Evolutionary conservation across 2,888 invertebrate species (phyloP), one percentile per base, ranked within the genome.

Genomic region (Druceiella hillmani): DNA sequence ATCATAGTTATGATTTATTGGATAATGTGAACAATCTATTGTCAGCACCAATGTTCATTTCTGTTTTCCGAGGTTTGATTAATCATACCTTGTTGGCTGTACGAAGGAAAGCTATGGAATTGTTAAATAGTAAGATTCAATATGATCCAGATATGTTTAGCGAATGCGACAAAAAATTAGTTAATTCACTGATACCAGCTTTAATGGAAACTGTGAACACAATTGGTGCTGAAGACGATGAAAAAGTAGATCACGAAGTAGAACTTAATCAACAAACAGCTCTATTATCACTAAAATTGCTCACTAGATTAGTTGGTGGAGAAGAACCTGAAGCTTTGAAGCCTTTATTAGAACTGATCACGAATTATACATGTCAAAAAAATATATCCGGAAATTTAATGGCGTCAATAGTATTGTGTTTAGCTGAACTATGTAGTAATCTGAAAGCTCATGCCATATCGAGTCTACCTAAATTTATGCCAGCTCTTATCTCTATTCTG

Each of bases 71-170:
- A 45, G 81, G 83, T 1, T 63, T 97, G 34, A 61, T 87, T 51
- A 73, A 77, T 32, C 85, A 90, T 53, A 78, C 81, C 24, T 58
- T 86, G 13, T 61, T 78, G 9, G 78, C 79, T 4, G 83, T 95
- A 1, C 76, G 84, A 45, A 76, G 84, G 41, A 85, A 90, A 56
- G 81, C 89, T 0, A 75, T 97, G 63, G 94, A 95, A 53, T 62
- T 97, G 24, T 64, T 97, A 1, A 91, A 88, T 52, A 75, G 76
- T 5, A 88, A 92, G 61, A 68, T 95, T 4, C 82, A 86, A 46
- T 73, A 78, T 42, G 78, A 81, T 42, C 70, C 74, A 3, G 75
- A 76, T 43, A 79, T 80, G 50, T 77, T 81, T 33, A 59, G 63
- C 1, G 66, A 74, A 34, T 74, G 76, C 3, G 63, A 70, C 20